These are phyloP conservation scores for Sipha maydis DNA, from an alignment of 2,888 invertebrate genomes.

Conservation along the genomic window DNA sequence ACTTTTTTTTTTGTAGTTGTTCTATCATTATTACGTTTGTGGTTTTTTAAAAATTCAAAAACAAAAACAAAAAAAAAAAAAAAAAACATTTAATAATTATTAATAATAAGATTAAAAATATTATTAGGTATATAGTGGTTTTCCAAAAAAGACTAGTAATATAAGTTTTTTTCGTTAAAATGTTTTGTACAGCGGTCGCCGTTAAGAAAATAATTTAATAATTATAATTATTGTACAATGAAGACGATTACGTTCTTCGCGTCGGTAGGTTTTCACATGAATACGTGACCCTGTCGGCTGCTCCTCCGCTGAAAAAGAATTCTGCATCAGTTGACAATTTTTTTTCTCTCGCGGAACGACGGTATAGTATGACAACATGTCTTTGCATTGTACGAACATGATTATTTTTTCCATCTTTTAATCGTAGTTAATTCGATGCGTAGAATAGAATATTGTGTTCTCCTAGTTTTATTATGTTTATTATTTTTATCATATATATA, in stretches of 20 bases:
- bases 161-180: slow-evolving; percentile 24
- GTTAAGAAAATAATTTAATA: background rate
- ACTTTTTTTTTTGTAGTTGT: slow-evolving; percentile 14
- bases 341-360: background rate
- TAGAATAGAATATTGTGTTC: background rate
- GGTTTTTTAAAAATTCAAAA: slow-evolving; percentile 35
- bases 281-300: background rate
- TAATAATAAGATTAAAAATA: slow-evolving; percentile 38
- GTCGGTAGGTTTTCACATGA: background rate
- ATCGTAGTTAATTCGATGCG: background rate
- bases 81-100: slow-evolving; percentile 37
- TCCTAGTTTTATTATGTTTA: background rate
- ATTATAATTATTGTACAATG: slow-evolving; percentile 9
- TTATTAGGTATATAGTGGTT: slow-evolving; percentile 38
- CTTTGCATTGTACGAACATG: background rate
- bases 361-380: background rate
- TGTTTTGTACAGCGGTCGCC: slow-evolving; percentile 28
- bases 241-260: background rate
- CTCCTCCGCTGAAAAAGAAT: background rate
- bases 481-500: no score
- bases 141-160: background rate
- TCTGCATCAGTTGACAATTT: background rate
- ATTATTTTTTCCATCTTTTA: background rate
- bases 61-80: background rate
- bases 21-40: slow-evolving; percentile 39